A percentile compares a stretch with the other conserved stretches of the same genome.
Conservation (phyloP, 1,140 invertebrate species). For the Carposina sasakii region DNA sequence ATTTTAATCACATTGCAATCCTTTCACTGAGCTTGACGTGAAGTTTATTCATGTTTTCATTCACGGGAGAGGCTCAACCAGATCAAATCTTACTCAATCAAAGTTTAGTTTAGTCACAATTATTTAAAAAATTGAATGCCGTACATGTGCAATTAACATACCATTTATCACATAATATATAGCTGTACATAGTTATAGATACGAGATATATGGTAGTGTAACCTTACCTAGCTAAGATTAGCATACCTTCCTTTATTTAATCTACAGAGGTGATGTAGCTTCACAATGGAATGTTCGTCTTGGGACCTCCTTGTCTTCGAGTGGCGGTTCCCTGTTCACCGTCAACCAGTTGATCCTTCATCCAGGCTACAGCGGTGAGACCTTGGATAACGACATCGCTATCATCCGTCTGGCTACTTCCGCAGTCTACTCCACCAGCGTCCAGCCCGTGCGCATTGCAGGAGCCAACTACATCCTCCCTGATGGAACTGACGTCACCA, state of each 20-base stretch:
- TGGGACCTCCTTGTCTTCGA: slow-evolving; percentile 31
- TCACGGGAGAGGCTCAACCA: no score
- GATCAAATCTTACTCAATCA: no score
- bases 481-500: slow-evolving; percentile 53
- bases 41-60: no score
- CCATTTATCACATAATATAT: no score
- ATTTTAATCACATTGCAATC: no score
- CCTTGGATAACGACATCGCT: slow-evolving; percentile 74
- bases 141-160: no score
- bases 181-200: neutral
- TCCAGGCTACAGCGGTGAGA: slow-evolving; percentile 15
- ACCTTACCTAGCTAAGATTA: neutral
- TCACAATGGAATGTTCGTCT: slow-evolving; percentile 28
- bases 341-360: slow-evolving; percentile 25
- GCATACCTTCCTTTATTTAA: neutral
- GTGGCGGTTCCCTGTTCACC: slow-evolving; percentile 29
- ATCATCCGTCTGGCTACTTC: slow-evolving; percentile 48
- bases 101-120: no score
- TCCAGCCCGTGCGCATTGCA: slow-evolving; percentile 26
- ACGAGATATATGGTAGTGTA: neutral
- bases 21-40: no score
- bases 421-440: slow-evolving; percentile 27
- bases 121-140: no score
- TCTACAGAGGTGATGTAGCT: slow-evolving; percentile 15
- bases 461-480: slow-evolving; percentile 31